Conservation (phyloP, 2,113 vertebrate species). For the Beaufortia kweichowensis region DNA sequence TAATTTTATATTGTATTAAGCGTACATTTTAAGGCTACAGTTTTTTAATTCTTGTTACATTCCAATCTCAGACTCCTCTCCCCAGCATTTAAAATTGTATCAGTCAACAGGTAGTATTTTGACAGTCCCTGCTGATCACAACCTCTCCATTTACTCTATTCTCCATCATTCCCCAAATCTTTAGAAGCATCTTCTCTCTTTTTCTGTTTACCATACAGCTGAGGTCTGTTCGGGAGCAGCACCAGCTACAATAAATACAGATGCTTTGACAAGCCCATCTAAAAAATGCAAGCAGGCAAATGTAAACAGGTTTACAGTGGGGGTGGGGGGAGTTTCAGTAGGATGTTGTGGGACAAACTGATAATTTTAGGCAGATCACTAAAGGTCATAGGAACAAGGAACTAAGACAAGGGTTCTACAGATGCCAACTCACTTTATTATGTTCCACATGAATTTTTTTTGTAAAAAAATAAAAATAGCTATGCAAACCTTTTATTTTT, state of each 20-base stretch:
- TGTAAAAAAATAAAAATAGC: too few species aligned
- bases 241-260: slow-evolving; percentile 36
- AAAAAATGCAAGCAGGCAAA: slow-evolving; percentile 31
- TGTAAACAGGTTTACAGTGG: slow-evolving; percentile 11
- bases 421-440: background rate
- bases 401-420: background rate
- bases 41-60: background rate
- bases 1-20: too few species aligned
- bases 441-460: background rate
- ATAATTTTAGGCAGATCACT: background rate
- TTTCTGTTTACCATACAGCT: background rate
- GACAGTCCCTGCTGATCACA: slow-evolving; percentile 27
- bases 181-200: background rate
- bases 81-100: background rate
- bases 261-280: slow-evolving; percentile 28
- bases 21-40: background rate
- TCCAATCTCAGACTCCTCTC: background rate
- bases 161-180: slow-evolving; percentile 3
- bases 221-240: background rate
- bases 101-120: slow-evolving; percentile 37
- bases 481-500: background rate
- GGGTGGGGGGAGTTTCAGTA: background rate
- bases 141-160: slow-evolving; percentile 18
- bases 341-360: background rate
- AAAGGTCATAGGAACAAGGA: slow-evolving; percentile 11